Percentiles rank a stretch among this genome's conserved stretches.
Evolutionary conservation across 2,113 vertebrate genomes (phyloP).

Genomic region (Burhinus oedicnemus): DNA sequence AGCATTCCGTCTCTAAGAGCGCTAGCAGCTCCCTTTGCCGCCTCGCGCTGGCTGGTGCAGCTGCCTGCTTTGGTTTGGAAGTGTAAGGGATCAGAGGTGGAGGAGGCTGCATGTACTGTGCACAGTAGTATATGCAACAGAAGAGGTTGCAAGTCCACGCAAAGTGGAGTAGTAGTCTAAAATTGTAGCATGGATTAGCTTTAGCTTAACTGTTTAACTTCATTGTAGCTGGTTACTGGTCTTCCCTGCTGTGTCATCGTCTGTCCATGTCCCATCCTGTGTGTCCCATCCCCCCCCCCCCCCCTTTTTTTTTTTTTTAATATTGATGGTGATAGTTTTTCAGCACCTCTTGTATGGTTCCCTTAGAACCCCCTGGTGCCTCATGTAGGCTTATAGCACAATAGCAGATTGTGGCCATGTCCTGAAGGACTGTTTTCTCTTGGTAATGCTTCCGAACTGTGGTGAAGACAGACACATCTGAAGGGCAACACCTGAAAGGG

Average conservation of each 20-base stretch:
- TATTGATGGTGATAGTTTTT: background rate
- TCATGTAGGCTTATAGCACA: background rate
- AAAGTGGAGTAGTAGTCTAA: background rate
- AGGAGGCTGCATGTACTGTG: background rate
- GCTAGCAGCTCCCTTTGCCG: background rate
- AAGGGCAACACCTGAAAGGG: background rate
- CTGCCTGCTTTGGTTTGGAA: background rate
- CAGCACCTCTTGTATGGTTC: background rate
- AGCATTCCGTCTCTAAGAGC: background rate
- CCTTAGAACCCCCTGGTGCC: background rate
- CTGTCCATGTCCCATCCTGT: no score
- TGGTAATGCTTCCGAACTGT: background rate
- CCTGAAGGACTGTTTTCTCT: background rate
- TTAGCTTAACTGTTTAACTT: background rate
- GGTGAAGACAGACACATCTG: background rate
- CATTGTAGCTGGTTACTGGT: background rate
- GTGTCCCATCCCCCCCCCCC: no score
- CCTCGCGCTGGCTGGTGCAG: fast-evolving
- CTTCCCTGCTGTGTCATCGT: background rate
- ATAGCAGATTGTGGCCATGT: background rate
- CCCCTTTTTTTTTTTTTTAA: background rate
- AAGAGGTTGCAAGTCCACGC: background rate
- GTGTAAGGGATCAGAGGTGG: background rate
- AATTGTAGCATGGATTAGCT: background rate
- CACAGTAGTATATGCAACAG: background rate